These are phyloP conservation scores for Penaeus monodon DNA, from an alignment of 2,888 invertebrate genomes.

Conservation along the genomic window DNA sequence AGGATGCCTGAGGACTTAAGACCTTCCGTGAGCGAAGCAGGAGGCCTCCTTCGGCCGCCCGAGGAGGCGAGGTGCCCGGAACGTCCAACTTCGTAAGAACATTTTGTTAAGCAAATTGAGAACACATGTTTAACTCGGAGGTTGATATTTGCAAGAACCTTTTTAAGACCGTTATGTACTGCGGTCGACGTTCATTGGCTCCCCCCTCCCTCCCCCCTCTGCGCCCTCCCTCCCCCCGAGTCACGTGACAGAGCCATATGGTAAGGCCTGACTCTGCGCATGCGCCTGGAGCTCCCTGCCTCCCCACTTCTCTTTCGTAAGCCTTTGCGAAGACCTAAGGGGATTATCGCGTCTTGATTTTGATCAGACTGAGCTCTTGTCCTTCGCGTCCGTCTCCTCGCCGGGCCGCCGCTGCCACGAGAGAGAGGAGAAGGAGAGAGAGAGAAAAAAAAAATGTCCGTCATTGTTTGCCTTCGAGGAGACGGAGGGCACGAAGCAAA, in stretches of 20 bases:
- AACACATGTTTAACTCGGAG: slow-evolving; percentile 32
- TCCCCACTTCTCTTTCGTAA: not conserved
- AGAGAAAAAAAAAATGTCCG: not conserved
- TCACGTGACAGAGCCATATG: slow-evolving; percentile 54
- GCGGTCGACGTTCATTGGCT: slow-evolving; percentile 32
- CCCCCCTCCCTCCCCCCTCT: not conserved
- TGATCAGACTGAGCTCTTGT: not conserved
- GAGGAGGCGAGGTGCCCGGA: not conserved
- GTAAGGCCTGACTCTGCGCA: slow-evolving; percentile 49
- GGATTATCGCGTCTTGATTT: not conserved
- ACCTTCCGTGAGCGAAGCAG: no score
- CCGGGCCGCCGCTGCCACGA: not conserved
- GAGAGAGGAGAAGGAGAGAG: not conserved
- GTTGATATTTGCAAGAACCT: slow-evolving; percentile 31
- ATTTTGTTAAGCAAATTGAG: slow-evolving; percentile 34
- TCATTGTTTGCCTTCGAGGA: not conserved
- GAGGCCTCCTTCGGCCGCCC: not conserved
- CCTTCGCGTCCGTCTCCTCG: not conserved
- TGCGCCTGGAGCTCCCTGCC: slow-evolving; percentile 22
- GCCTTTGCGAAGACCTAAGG: not conserved
- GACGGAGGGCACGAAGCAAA: not conserved
- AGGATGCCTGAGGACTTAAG: no score
- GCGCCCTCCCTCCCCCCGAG: not conserved
- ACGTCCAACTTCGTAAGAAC: not conserved
- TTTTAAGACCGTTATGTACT: slow-evolving; percentile 35